Evolutionary conservation across 2,888 invertebrate genomes (phyloP), one percentile per base, ranked within the genome.

Genomic region (Lasioglossum morio): DNA sequence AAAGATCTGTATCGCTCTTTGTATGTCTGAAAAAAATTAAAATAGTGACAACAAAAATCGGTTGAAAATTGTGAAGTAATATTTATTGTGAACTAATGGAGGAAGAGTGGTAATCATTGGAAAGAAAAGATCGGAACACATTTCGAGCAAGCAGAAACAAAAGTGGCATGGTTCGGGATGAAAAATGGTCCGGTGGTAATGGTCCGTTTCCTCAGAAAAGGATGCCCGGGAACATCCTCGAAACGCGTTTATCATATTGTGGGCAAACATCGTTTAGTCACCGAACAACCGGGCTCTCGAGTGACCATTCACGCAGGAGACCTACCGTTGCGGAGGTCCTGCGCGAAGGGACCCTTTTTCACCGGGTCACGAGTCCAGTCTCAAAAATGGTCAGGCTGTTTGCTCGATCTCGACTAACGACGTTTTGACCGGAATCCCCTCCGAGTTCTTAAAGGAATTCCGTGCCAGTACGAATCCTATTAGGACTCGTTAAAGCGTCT

Each of bases 191-290:
- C n/a, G 1, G 19, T 16, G 74, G n/a, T n/a, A 66, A 66, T 27
- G 72, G 40, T 34, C 69, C 53, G 57, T 23, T 37, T 63, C 53
- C 30, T 30, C 19, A 34, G 53, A 60, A 57, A 63, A 23, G 37
- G 46, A 73, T 76, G 53, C 19, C 48, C 12, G 8, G 46, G 40
- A n/a, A 63, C 43, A 14, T 63, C 43, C n/a, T 57, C 72, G 75
- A 43, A 27, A 72, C 72, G 53, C 69, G 43, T 79, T 86, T 88
- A 90, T 84, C 84, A 89, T 90, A 90, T 90, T 93, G 92, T 93
- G 91, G 92, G 89, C 91, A 93, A 93, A 93, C 92, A 92, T 92
- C 88, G 89, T 91, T 92, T 91, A 89, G 92, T 88, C 87, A 88
- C 81, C 84, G 89, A 87, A 79, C 75, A 83, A 76, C 79, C 81